Evolutionary conservation across 2,888 invertebrate genomes (phyloP).

Genomic region (Catocala fraxini): DNA sequence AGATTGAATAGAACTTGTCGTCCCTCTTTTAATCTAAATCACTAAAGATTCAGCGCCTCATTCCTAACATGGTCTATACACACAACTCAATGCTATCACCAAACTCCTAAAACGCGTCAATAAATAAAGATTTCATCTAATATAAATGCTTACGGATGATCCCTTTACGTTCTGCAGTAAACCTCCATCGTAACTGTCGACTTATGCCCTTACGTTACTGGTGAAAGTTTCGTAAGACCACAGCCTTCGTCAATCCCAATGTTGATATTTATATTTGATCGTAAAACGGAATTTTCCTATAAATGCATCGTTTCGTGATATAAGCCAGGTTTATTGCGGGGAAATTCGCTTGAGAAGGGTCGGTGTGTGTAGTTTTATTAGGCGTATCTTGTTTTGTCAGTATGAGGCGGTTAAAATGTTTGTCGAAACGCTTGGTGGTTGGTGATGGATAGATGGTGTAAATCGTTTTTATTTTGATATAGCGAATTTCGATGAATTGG

Average conservation of each 20-base stretch:
- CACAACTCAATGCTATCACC: not conserved
- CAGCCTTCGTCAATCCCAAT: not conserved
- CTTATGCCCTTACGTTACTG: not conserved
- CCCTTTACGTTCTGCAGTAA: constrained; percentile 13
- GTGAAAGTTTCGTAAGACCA: not conserved
- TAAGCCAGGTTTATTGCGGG: constrained; percentile 2
- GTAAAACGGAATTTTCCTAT: constrained; percentile 7
- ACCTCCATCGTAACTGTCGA: not conserved
- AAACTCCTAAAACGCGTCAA: constrained; percentile 18
- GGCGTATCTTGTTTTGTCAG: not conserved
- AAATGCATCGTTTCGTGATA: constrained; percentile 4
- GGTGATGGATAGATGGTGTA: no score
- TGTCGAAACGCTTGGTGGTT: no score
- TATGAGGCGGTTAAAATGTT: no score
- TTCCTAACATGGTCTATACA: not conserved
- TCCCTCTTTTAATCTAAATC: no score
- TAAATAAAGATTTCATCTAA: constrained; percentile 19
- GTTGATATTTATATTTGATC: constrained; percentile 5
- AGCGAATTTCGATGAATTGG: no score
- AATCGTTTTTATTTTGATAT: no score
- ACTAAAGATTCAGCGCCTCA: no score
- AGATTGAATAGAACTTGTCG: no score
- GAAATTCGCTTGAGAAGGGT: no score
- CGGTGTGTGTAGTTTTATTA: no score
- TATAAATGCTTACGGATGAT: constrained; percentile 26